Evolutionary conservation across 2,797 vertebrate genomes (phyloP).

Genomic region (Pelochelys cantorii): DNA sequence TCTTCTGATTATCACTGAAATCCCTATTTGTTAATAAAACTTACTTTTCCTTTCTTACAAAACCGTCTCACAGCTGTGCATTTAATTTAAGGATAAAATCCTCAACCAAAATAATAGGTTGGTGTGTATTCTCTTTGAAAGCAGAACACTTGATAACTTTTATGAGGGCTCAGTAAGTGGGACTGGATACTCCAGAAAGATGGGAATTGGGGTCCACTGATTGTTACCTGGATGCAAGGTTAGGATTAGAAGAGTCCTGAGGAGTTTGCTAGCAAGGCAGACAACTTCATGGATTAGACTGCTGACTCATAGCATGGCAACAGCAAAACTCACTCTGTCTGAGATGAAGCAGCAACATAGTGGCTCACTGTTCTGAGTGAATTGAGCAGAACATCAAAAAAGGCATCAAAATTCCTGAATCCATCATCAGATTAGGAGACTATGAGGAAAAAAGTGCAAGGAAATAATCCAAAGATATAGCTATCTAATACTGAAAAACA

Average conservation of each 20-base stretch:
- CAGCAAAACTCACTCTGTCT: neutral
- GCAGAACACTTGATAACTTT: neutral
- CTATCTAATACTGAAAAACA: neutral
- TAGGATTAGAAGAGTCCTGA: neutral
- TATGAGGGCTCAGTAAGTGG: neutral
- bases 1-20: neutral
- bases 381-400: neutral
- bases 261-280: neutral
- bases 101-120: neutral
- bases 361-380: neutral
- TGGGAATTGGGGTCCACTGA: neutral
- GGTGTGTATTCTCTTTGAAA: neutral
- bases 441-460: neutral
- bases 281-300: neutral
- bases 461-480: neutral
- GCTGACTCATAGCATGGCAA: neutral
- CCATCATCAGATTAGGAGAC: neutral
- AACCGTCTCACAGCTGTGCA: neutral
- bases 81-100: neutral
- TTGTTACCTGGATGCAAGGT: neutral
- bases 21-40: neutral
- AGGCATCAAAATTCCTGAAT: rapidly evolving
- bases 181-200: neutral
- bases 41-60: neutral
- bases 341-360: neutral